Evolutionary conservation across 1,140 invertebrate genomes (phyloP).

Genomic region (Lepidurus apus): DNA sequence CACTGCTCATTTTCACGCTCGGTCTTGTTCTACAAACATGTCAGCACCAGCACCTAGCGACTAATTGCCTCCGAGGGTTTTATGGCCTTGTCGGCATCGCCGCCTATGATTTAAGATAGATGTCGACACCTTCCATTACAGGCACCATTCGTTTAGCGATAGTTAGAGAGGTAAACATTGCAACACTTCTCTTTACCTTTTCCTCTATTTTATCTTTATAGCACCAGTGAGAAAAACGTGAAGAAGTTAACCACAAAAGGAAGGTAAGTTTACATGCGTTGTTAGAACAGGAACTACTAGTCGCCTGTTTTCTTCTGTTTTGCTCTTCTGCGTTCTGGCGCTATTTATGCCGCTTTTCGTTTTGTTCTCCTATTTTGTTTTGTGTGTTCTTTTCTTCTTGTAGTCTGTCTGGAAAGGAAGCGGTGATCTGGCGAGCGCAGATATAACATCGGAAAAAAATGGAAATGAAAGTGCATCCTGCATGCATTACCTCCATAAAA

Average conservation of each 20-base stretch:
- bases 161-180: too few relatives aligned
- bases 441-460: neutral
- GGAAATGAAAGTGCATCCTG: neutral
- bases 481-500: neutral
- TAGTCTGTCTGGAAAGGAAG: neutral
- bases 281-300: too few relatives aligned
- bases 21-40: neutral
- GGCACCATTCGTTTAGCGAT: too few relatives aligned
- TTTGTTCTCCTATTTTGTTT: neutral
- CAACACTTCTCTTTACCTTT: too few relatives aligned
- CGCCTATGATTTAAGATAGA: neutral
- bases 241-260: too few relatives aligned
- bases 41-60: neutral
- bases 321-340: too few relatives aligned
- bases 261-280: too few relatives aligned
- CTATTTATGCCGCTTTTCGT: neutral
- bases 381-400: neutral
- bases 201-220: too few relatives aligned
- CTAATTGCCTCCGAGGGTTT: neutral
- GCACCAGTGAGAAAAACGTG: too few relatives aligned
- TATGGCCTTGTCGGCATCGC: neutral
- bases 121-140: too few relatives aligned
- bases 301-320: too few relatives aligned
- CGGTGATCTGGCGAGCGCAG: neutral
- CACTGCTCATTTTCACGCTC: neutral